These are phyloP conservation scores for Macrobrachium rosenbergii DNA, from an alignment of 1,140 invertebrate genomes.

Conservation along the genomic window DNA sequence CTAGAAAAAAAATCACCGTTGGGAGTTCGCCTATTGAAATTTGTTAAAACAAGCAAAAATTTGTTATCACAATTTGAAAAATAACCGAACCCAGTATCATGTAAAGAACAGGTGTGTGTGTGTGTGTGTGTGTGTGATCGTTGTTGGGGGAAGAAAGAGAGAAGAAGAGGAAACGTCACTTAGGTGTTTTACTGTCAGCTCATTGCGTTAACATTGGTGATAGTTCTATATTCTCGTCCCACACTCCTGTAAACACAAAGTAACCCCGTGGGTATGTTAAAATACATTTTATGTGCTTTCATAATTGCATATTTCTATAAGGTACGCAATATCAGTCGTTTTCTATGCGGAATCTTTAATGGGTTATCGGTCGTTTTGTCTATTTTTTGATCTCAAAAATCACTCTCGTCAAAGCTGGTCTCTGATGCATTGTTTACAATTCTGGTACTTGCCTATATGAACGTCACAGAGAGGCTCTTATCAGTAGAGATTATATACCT, in stretches of 20 bases:
- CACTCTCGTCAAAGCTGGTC: conserved; percentile 25
- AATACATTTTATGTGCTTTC: neutral
- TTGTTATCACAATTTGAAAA: too few relatives aligned
- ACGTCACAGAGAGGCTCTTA: too few relatives aligned
- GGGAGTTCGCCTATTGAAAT: too few relatives aligned
- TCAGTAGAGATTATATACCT: too few relatives aligned
- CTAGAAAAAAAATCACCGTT: too few relatives aligned
- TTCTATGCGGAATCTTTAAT: neutral
- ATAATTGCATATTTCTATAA: neutral
- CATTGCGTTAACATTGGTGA: neutral
- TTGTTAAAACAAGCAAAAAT: too few relatives aligned
- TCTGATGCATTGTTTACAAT: neutral
- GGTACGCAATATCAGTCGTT: neutral
- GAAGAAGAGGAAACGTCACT: neutral
- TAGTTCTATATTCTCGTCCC: neutral
- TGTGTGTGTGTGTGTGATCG: too few relatives aligned
- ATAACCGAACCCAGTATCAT: neutral
- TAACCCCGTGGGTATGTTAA: neutral
- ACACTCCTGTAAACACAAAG: neutral
- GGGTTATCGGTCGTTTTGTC: too few relatives aligned
- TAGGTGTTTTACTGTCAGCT: neutral
- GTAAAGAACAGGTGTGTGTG: neutral
- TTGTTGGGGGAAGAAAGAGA: too few relatives aligned
- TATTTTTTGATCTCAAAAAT: neutral
- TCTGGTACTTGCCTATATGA: neutral